Percentiles rank a stretch among this genome's conserved stretches.
Conservation (phyloP, 2,113 vertebrate genomes). For the Amblyornis subalaris region DNA sequence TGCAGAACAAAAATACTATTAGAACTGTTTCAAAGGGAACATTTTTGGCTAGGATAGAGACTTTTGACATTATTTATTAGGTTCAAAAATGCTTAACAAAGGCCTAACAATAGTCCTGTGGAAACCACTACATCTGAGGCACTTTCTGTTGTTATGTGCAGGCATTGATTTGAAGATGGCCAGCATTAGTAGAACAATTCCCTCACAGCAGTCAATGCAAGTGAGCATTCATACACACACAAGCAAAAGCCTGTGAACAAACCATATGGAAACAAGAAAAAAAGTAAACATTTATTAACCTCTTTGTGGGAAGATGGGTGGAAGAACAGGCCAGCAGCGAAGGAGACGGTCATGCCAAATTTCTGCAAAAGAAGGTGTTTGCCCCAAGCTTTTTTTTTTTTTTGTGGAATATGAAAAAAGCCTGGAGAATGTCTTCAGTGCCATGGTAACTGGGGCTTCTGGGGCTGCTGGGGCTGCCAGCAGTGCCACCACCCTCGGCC, state of each 20-base stretch:
- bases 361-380: conserved; percentile 37
- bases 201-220: conserved; percentile 78
- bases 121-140: conserved; percentile 83
- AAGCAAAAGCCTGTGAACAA: conserved; percentile 78
- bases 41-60: conserved; percentile 83
- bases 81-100: conserved; percentile 81
- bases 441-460: conserved; percentile 56
- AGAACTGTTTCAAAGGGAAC: conserved; percentile 86
- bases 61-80: conserved; percentile 91
- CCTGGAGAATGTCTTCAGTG: conserved; percentile 41
- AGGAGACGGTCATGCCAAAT: conserved; percentile 66
- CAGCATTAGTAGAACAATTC: conserved; percentile 74
- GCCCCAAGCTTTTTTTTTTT: background rate
- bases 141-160: conserved; percentile 73
- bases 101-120: conserved; percentile 77
- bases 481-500: background rate
- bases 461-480: background rate
- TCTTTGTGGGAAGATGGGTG: conserved; percentile 77
- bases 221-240: conserved; percentile 73
- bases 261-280: conserved; percentile 71
- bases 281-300: conserved; percentile 78
- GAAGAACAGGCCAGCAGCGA: conserved; percentile 68
- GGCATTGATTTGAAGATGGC: conserved; percentile 77
- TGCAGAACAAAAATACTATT: conserved; percentile 84
- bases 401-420: conserved; percentile 2